These are phyloP conservation scores for Hylaeus volcanicus DNA, from an alignment of 1,140 invertebrate species.

Conservation along the genomic window DNA sequence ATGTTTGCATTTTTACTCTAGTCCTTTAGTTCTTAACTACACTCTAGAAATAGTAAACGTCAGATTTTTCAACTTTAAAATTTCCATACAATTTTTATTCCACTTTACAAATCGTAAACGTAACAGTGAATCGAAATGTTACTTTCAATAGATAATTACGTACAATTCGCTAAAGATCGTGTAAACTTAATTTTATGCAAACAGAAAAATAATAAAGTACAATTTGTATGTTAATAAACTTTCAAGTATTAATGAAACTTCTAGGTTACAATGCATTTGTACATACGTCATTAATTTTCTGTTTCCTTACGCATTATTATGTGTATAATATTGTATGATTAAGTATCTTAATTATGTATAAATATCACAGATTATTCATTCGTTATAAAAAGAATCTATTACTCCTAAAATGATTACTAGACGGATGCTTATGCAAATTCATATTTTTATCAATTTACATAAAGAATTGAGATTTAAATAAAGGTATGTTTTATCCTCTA, in stretches of 20 bases:
- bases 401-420: neutral
- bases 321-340: neutral
- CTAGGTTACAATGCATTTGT: too few relatives aligned
- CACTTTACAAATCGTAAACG: neutral
- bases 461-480: too few relatives aligned
- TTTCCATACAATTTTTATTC: neutral
- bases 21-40: constrained; percentile 39
- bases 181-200: neutral
- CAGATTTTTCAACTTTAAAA: neutral
- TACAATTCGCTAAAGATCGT: neutral
- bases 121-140: constrained; percentile 3
- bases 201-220: neutral
- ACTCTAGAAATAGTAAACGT: neutral
- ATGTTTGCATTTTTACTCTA: constrained; percentile 53
- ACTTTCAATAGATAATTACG: neutral
- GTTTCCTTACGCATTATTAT: too few relatives aligned
- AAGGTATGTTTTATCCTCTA: too few relatives aligned
- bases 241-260: neutral
- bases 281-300: too few relatives aligned
- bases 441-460: neutral
- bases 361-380: constrained; percentile 2
- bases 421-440: neutral
- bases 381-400: neutral
- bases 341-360: neutral
- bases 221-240: constrained; percentile 3